These are phyloP conservation scores for Acanthoscelides obtectus DNA, from an alignment of 2,888 invertebrate species.

Conservation along the genomic window DNA sequence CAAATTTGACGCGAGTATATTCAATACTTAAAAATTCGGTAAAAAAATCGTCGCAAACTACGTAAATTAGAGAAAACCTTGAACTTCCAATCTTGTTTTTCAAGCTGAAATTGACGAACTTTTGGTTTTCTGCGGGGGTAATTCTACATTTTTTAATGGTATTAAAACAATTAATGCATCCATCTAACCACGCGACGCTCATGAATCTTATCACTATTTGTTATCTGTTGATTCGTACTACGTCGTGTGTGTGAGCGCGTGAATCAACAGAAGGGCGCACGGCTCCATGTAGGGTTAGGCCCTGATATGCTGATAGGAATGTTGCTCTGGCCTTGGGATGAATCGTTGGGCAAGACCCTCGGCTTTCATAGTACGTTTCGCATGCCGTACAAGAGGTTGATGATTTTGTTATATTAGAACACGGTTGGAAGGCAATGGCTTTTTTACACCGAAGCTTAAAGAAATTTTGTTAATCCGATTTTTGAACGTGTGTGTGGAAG, in stretches of 20 bases:
- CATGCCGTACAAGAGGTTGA: background rate
- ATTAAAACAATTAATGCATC: background rate
- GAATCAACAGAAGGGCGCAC: background rate
- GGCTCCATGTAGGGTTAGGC: background rate
- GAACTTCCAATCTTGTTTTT: no score
- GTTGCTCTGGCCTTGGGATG: background rate
- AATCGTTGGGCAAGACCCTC: background rate
- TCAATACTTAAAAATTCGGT: no score
- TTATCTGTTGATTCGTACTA: background rate
- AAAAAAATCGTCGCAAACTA: no score
- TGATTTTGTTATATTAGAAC: background rate
- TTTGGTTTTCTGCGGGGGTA: no score
- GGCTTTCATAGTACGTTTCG: background rate
- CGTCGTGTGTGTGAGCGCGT: background rate
- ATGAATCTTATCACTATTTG: background rate
- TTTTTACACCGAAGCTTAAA: no score
- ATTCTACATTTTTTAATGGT: background rate
- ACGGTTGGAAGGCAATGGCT: no score
- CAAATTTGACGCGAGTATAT: no score
- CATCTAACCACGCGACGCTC: background rate
- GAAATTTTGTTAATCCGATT: no score
- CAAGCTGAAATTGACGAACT: no score
- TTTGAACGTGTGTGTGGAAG: no score
- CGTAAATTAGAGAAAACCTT: no score
- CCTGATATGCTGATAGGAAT: background rate